phyloP scores from a whole-genome alignment of 1,140 invertebrate genomes.

The Drosophila ohnishii region DNA sequence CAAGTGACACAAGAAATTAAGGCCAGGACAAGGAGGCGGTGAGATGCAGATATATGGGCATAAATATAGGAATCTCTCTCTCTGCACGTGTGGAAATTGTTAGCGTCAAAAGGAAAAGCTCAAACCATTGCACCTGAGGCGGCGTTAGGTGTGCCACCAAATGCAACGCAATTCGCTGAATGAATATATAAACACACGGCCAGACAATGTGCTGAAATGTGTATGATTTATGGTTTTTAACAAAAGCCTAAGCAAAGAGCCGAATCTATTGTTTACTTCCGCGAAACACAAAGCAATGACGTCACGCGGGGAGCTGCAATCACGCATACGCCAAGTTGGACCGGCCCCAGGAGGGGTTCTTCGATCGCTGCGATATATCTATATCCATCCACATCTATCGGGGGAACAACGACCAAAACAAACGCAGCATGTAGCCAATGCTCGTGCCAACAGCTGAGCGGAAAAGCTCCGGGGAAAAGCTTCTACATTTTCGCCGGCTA shows the following conservation, averaged over 20 bases:
- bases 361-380: conserved; percentile 13
- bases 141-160: conserved; percentile 23
- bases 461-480: conserved; percentile 59
- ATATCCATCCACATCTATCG: not conserved
- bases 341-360: conserved; percentile 33
- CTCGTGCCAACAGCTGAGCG: conserved; percentile 66
- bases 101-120: conserved; percentile 49
- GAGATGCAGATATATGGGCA: not conserved
- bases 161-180: conserved; percentile 66
- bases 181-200: conserved; percentile 58
- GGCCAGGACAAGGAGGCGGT: conserved; percentile 12
- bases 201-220: conserved; percentile 65
- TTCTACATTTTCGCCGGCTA: conserved; percentile 55
- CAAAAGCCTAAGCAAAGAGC: conserved; percentile 25
- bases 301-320: conserved; percentile 59
- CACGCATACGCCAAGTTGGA: conserved; percentile 59
- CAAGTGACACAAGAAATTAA: conserved; percentile 67
- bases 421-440: conserved; percentile 59
- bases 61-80: conserved; percentile 10
- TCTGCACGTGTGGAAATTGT: conserved; percentile 57
- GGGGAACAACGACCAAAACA: conserved; percentile 56
- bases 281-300: conserved; percentile 74
- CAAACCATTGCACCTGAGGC: conserved; percentile 29
- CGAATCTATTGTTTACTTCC: conserved; percentile 67
- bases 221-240: conserved; percentile 72